phyloP scores from a whole-genome alignment of 2,888 invertebrate genomes.

The Xestia c-nigrum region DNA sequence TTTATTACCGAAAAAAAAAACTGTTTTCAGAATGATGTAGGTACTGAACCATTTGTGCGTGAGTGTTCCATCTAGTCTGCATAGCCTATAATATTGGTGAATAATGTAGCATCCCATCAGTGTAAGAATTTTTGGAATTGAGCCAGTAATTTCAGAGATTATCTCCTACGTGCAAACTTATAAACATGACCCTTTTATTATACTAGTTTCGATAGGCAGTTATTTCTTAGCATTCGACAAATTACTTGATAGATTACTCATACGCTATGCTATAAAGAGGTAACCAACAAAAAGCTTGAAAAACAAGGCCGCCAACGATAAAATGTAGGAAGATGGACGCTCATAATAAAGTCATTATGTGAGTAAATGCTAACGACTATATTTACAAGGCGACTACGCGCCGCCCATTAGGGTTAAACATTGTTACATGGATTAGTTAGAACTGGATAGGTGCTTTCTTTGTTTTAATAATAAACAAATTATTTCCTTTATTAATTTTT shows the following conservation, averaged over 20 bases:
- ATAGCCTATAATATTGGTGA: not conserved
- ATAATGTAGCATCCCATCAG: not conserved
- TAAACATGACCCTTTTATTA: not conserved
- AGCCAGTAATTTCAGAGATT: not conserved
- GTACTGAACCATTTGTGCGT: too few species aligned
- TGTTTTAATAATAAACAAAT: too few species aligned
- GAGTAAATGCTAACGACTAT: constrained; percentile 86
- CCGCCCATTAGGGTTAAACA: constrained; percentile 81
- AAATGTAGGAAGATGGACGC: constrained; percentile 72
- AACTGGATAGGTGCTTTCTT: constrained; percentile 61
- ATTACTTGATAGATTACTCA: not conserved
- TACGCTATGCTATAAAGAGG: not conserved
- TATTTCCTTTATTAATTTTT: too few species aligned
- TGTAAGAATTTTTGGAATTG: not conserved
- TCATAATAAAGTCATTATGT: constrained; percentile 88
- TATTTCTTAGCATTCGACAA: not conserved
- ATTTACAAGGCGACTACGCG: constrained; percentile 84
- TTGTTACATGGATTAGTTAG: constrained; percentile 61
- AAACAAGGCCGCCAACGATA: constrained; percentile 65
- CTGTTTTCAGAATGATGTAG: too few species aligned
- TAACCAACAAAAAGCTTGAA: constrained; percentile 40
- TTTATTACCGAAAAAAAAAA: too few species aligned
- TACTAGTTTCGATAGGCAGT: not conserved
- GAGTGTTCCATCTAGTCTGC: too few species aligned
- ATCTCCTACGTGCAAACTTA: not conserved